A percentile compares a stretch with the other conserved stretches of the same genome.
Evolutionary conservation across 2,797 vertebrate genomes (phyloP).

Genomic region (Pristis pectinata): DNA sequence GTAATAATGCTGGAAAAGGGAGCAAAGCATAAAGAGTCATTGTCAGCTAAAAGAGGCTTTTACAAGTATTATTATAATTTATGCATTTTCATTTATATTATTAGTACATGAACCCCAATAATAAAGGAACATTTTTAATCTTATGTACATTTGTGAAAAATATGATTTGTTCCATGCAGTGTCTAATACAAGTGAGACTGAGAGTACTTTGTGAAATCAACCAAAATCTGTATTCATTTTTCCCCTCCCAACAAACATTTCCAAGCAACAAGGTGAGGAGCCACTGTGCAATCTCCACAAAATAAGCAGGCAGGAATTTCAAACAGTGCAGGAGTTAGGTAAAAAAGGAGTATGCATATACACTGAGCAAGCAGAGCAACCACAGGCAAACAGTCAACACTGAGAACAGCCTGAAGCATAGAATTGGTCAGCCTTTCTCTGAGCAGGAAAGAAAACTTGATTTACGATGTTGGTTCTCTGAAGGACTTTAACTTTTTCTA

Average conservation of each 20-base stretch:
- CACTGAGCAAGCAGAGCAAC: neutral
- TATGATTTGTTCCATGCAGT: neutral
- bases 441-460: neutral
- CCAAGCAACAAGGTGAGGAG: no score
- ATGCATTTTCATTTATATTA: neutral
- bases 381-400: neutral
- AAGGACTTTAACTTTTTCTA: neutral
- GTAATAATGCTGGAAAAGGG: neutral
- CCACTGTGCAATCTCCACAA: neutral
- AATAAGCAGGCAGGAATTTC: neutral
- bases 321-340: no score
- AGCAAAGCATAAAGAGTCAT: constrained; percentile 13
- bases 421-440: neutral
- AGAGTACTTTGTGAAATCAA: no score
- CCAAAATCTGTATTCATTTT: neutral
- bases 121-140: neutral
- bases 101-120: neutral
- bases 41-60: neutral
- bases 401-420: neutral
- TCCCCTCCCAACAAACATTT: neutral
- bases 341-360: neutral
- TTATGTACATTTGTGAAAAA: neutral
- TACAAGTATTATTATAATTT: constrained; percentile 16
- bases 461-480: neutral
- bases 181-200: no score